These are phyloP conservation scores for Rhea americana DNA, from an alignment of 2,113 vertebrate species.

Conservation along the genomic window DNA sequence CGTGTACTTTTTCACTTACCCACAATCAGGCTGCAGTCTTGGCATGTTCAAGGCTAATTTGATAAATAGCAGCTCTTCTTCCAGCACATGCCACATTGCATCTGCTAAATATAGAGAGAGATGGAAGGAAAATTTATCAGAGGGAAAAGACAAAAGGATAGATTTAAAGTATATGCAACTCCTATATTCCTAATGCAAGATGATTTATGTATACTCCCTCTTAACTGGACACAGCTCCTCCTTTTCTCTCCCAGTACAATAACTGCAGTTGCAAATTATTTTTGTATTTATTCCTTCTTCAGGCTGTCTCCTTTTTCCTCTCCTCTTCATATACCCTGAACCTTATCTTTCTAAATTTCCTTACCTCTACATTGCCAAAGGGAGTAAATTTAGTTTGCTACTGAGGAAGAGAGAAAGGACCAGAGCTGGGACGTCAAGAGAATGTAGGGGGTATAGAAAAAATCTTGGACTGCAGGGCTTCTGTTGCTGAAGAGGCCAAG, in stretches of 20 bases:
- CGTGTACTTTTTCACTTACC: background rate
- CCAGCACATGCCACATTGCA: background rate
- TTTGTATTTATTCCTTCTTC: background rate
- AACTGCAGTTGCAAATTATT: background rate
- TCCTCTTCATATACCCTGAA: background rate
- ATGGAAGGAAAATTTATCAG: background rate
- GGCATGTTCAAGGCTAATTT: slow-evolving; percentile 10
- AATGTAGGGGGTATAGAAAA: background rate
- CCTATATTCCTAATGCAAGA: background rate
- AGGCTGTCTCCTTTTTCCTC: background rate
- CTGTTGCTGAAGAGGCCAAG: background rate
- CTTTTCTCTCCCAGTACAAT: background rate
- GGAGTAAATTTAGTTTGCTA: background rate
- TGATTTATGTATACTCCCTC: background rate
- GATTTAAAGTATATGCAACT: background rate
- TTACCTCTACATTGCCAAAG: background rate
- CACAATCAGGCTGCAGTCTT: background rate
- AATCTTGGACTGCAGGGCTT: background rate
- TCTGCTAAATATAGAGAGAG: background rate
- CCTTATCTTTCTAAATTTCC: background rate
- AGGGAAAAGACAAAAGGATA: background rate
- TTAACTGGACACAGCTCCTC: background rate
- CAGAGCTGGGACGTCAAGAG: background rate
- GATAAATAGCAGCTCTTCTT: slow-evolving; percentile 21
- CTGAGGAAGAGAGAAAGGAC: background rate